phyloP scores from a whole-genome alignment of 2,888 invertebrate genomes.

The Hoplodrina blanda region DNA sequence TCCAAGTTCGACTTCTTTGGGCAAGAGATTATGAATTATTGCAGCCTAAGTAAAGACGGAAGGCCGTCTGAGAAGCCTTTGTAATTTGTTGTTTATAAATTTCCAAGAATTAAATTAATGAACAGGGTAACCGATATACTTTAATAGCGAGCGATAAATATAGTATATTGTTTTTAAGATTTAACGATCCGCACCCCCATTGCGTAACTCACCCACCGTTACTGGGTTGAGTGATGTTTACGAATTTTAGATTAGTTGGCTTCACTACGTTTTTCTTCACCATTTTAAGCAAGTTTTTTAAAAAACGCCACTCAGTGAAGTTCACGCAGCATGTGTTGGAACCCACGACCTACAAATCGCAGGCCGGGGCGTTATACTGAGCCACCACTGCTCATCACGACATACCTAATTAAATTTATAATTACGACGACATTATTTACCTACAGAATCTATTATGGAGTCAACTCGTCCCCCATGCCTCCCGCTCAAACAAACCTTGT shows the following conservation, averaged over 20 bases:
- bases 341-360: too few relatives aligned
- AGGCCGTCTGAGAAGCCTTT: slow-evolving; percentile 59
- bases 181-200: slow-evolving; percentile 7
- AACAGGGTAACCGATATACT: slow-evolving; percentile 52
- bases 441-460: background rate
- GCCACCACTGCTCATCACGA: too few relatives aligned
- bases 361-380: too few relatives aligned
- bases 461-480: background rate
- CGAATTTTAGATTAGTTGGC: background rate
- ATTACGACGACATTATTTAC: background rate
- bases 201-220: background rate
- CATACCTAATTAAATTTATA: too few relatives aligned
- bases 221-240: background rate
- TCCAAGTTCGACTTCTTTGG: slow-evolving; percentile 67
- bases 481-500: slow-evolving; percentile 28
- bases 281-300: too few relatives aligned
- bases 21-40: slow-evolving; percentile 75
- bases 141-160: slow-evolving; percentile 32
- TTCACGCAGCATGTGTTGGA: too few relatives aligned
- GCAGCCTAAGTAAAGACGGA: slow-evolving; percentile 66
- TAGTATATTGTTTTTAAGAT: slow-evolving; percentile 19
- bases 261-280: background rate
- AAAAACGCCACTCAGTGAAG: too few relatives aligned
- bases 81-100: slow-evolving; percentile 63
- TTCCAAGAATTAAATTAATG: slow-evolving; percentile 41